A percentile compares a stretch with the other conserved stretches of the same genome.
Conservation (phyloP, 1,140 invertebrate genomes). For the Hirudo medicinalis region DNA sequence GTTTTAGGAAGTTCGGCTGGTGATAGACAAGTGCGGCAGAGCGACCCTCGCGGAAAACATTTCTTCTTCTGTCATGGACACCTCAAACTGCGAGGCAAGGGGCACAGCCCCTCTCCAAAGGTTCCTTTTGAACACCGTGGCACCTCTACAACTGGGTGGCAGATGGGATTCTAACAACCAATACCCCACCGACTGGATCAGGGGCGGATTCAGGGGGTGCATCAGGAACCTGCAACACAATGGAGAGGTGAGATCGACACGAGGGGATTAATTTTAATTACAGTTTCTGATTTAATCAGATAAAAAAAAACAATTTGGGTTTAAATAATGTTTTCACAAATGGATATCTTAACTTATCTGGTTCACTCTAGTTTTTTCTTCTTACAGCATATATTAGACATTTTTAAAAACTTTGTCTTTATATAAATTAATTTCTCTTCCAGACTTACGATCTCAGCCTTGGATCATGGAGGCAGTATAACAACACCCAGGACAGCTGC, state of each 20-base stretch:
- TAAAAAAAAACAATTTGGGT: background rate
- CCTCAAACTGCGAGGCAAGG: conserved; percentile 69
- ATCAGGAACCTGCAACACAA: conserved; percentile 88
- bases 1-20: conserved; percentile 44
- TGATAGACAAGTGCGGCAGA: conserved; percentile 78
- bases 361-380: no score
- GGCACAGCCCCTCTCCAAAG: conserved; percentile 82
- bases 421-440: conserved; percentile 21
- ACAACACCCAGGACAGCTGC: conserved; percentile 68
- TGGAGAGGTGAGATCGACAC: conserved; percentile 67
- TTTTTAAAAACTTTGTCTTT: no score
- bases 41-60: conserved; percentile 60
- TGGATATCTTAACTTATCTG: no score
- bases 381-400: no score
- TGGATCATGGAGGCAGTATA: conserved; percentile 66
- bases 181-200: conserved; percentile 46
- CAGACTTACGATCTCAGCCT: conserved; percentile 64
- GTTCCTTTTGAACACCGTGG: conserved; percentile 88
- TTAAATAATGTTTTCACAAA: no score
- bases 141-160: conserved; percentile 82
- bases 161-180: conserved; percentile 43
- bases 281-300: background rate
- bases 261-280: background rate
- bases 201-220: conserved; percentile 82
- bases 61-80: conserved; percentile 48